These are phyloP conservation scores for Philhelius pedissequus DNA, from an alignment of 2,888 invertebrate genomes.

Conservation along the genomic window DNA sequence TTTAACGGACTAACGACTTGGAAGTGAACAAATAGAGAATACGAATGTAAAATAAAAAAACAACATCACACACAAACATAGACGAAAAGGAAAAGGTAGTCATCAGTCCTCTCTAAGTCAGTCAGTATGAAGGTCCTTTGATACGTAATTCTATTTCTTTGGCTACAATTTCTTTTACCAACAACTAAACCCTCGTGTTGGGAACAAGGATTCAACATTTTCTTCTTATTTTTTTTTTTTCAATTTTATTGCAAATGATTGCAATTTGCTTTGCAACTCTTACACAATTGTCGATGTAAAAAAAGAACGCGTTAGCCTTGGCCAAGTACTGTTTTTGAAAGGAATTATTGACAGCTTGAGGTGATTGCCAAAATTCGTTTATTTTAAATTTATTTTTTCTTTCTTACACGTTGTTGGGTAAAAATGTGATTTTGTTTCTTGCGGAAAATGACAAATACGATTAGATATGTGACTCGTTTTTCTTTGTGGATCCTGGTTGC, in stretches of 20 bases:
- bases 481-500: too few relatives aligned
- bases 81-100: conserved; percentile 28
- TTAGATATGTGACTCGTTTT: background rate
- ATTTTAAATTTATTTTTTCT: background rate
- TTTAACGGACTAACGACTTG: conserved; percentile 68
- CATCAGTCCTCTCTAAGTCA: background rate
- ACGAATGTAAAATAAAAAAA: conserved; percentile 25
- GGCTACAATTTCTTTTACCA: conserved; percentile 26
- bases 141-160: conserved; percentile 64
- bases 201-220: background rate
- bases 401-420: background rate
- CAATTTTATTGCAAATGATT: conserved; percentile 37
- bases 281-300: background rate
- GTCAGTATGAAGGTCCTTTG: conserved; percentile 57
- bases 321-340: conserved; percentile 5
- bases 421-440: background rate
- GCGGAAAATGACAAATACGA: background rate
- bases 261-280: conserved; percentile 46
- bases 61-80: conserved; percentile 23
- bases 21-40: conserved; percentile 57
- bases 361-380: background rate
- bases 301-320: background rate
- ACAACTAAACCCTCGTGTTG: background rate
- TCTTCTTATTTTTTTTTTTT: background rate
- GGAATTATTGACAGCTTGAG: conserved; percentile 23